A percentile compares a stretch with the other conserved stretches of the same genome.
phyloP scores from a whole-genome alignment of 2,113 vertebrate genomes.

The Camelus bactrianus region DNA sequence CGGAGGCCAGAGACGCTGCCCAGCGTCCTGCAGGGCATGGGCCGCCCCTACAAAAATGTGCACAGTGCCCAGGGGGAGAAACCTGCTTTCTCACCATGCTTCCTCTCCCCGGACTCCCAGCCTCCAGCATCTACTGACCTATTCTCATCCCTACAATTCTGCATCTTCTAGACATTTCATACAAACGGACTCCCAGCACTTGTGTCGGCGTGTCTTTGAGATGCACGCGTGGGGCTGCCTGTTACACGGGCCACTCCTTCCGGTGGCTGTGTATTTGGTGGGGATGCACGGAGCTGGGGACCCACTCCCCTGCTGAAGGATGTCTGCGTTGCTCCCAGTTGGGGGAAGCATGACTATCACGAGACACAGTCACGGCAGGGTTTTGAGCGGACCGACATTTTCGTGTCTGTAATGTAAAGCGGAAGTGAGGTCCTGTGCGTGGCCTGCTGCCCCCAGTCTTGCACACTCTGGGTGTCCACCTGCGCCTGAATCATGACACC shows the following conservation, averaged over 20 bases:
- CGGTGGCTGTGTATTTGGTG: rapidly evolving
- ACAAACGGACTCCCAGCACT: rapidly evolving
- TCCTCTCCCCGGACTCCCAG: rapidly evolving
- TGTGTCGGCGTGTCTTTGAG: rapidly evolving
- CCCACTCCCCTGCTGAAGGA: background rate
- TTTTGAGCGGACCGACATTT: background rate
- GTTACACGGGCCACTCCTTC: rapidly evolving
- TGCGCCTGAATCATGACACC: rapidly evolving
- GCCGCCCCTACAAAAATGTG: rapidly evolving
- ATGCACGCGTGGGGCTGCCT: rapidly evolving
- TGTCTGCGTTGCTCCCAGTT: rapidly evolving
- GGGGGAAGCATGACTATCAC: rapidly evolving
- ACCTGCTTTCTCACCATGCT: rapidly evolving
- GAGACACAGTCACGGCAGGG: rapidly evolving
- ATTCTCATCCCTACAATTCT: background rate
- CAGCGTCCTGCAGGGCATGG: rapidly evolving
- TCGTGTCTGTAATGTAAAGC: rapidly evolving
- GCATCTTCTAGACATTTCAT: background rate
- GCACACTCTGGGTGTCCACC: background rate
- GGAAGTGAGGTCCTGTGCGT: rapidly evolving
- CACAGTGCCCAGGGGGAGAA: rapidly evolving
- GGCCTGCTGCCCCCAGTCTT: background rate
- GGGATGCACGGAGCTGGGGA: rapidly evolving
- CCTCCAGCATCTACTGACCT: background rate
- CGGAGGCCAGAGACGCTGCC: background rate